Base-by-base conservation (phyloP, 1,140 invertebrate genomes). In the Drosophila pseudoananassae region DNA sequence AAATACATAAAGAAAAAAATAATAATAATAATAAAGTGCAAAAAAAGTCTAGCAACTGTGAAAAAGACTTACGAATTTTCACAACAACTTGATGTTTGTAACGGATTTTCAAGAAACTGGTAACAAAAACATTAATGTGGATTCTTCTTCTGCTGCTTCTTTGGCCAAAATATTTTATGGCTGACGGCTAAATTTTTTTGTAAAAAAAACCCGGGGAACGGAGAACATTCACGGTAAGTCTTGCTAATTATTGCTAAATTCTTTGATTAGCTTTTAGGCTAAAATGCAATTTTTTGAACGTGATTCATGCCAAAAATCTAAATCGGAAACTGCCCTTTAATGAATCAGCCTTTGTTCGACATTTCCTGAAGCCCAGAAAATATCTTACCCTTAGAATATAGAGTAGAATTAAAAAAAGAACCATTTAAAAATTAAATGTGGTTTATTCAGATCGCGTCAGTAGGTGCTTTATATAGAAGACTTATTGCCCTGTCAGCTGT, bases 51-150 rank as follows among this genome's bases (percentile, higher is more conserved):
- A 54, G 61, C 69, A 82, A 82, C 59, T 59, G 78, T 50, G 59
- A 64, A 81, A 79, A 58, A 71, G 43, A 79, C 76, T 61, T 57
- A 79, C 55, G 65, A 76, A 83, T 84, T 83, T 83, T 79, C 76
- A 79, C 76, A 83, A 83, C 59, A 76, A 64, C 60, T 78, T 83
- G 56, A 75, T 63, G 64, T 66, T 78, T 70, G 59, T 76, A 83
- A 84, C 79, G 80, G 65, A 83, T 76, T 83, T 83, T 64, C 46
- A 45, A 46, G 47, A 52, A 69, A 78, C 74, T 78, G 56, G 51
- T 65, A 65, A 20, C 43, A 46, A 77, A 59, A 69, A 73, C 49
- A 68, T 74, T 61, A 75, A 59, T 58, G 75, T 69, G 52, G 50
- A 65, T 68, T 82, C 50, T 78, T 70, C 27, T 17, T 57, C 49